These are phyloP conservation scores for Leptinotarsa juncta DNA, from an alignment of 2,888 invertebrate species.

Conservation along the genomic window DNA sequence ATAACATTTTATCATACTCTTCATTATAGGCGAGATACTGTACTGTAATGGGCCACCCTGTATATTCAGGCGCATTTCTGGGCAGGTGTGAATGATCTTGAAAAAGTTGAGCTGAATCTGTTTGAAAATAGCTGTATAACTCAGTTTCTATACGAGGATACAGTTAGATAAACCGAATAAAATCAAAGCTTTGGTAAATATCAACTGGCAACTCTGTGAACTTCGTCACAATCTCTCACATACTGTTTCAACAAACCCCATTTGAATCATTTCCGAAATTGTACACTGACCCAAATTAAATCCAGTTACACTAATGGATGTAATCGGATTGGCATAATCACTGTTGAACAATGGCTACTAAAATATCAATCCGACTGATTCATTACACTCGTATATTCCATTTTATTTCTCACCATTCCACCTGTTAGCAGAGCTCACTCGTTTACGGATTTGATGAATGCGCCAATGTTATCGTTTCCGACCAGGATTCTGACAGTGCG, in stretches of 20 bases:
- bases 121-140: no score
- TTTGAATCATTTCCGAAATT: not conserved
- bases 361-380: not conserved
- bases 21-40: no score
- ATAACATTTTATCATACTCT: no score
- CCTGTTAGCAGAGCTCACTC: not conserved
- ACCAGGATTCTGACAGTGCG: slow-evolving; percentile 5
- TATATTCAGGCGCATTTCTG: no score
- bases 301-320: not conserved
- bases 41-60: no score
- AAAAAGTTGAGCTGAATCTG: no score
- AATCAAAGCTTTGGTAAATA: no score
- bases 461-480: slow-evolving; percentile 13
- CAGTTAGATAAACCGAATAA: no score
- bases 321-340: not conserved
- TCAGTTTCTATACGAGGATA: no score
- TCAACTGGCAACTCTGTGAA: not conserved
- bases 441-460: slow-evolving; percentile 1
- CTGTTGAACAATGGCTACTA: not conserved
- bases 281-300: not conserved
- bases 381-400: not conserved
- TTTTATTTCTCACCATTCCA: not conserved
- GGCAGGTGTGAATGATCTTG: no score
- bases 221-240: no score
- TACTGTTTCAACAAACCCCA: no score